Base-by-base conservation (phyloP, 1,140 invertebrate species). In the Rhopalosiphum maidis region DNA sequence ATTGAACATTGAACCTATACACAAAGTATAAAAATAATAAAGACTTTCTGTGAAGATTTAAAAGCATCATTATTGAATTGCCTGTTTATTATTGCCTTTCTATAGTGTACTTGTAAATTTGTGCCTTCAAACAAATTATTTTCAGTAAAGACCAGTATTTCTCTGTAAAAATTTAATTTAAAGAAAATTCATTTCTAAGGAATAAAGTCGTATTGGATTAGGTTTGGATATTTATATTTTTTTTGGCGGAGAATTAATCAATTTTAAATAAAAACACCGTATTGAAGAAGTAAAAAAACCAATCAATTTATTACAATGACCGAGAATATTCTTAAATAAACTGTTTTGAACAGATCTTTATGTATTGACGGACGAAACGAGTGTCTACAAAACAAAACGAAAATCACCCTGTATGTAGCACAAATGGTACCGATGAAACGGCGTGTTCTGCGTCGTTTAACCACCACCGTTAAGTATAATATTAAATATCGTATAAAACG, bases 371-470 rank as follows among this genome's bases (percentile, higher is more conserved):
- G 55, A 30, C 8, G 25, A 60, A 60, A 60, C 9, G 7, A 30
- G 7, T 60, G 55, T 25, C 25, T 60, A 1, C 9, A 68, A 68
- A n/a, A n/a, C 60, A 68, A 68, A 68, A 68, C 30, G 18, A 35
- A 77, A 77, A 77, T 77, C 60, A 77, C n/a, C 60, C 60, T 77
- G 60, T 77, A n/a, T n/a, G 60, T 77, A 77, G 4, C 30, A 35
- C 51, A 88, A 87, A 88, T 46, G 46, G 15, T 48, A 1, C 46
- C 46, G 30, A 88, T 25, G 6, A 48, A 88, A 88, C 46, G 30
- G 46, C 86, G 5, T 48, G 86, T 88, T 88, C 86, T 46, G 43
- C 6, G 46, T 51, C 86, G n/a, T 88, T 88, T 88, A 88, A 88
- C 86, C 37, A 8, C 60, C 4, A n/a, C 30, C 30, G 86, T 30